Base-by-base conservation (phyloP, 2,113 vertebrate species). In the Hippocampus mohnikei region DNA sequence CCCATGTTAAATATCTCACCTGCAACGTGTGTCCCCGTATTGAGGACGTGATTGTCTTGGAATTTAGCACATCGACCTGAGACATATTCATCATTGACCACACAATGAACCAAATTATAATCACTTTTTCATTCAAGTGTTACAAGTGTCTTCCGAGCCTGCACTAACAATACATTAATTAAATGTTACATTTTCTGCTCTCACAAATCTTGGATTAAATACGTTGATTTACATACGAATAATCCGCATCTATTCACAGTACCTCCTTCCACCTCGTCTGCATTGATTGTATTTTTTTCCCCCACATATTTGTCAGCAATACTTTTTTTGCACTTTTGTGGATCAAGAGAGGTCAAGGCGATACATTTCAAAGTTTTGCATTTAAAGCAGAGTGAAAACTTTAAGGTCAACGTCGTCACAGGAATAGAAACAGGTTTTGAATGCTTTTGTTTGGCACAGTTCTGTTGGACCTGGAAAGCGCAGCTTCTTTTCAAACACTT, bases 401-500 rank as follows among this genome's bases (percentile, higher is more conserved):
- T 58, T 10, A 4, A 42, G 63, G 46, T n/a, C 4, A 15, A 7
- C 16, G 13, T 75, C 66, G 23, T 64, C 48, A 64, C 33, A 37
- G 33, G 33, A 37, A 37, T 37, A 37, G 33, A 37, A 37, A 37
- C 33, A 6, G 33, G 33, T 37, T 37, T 37, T 37, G 6, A 37
- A 37, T 37, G 33, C 33, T 37, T 37, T 37, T 37, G 33, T 37
- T 37, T 37, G 33, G 6, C 20, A 72, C 53, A 62, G 4, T 70
- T n/a, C 40, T 40, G 8, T 8, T 12, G 27, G 9, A 44, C 71
- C 62, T 23, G 23, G 60, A 41, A 9, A 64, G 21, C 40, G 67
- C 63, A 71, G 63, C 67, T 81, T 40, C 70, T 69, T 73, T 53
- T 81, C 78, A 74, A 81, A 75, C 62, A 80, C 76, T 81, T 70